Evolutionary conservation across 2,888 invertebrate species (phyloP), one percentile per base, ranked within the genome.

Genomic region (Synergus umbraculus): DNA sequence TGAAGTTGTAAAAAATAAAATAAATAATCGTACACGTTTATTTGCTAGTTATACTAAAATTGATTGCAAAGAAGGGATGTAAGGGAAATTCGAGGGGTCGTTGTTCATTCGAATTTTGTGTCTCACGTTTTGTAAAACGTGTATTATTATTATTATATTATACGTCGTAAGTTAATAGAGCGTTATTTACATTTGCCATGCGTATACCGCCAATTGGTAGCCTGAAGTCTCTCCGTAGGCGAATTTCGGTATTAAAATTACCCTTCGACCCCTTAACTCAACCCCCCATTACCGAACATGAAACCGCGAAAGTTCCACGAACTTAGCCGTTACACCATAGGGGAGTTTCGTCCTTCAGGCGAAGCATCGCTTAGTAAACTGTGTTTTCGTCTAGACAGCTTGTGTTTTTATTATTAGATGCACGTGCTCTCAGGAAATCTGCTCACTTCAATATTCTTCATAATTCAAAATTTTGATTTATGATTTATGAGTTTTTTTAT

Each of bases 221-320:
- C 15, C 73, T n/a, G 4, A 49, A 29, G 37, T 49, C 54, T 73
- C 54, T 54, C 29, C 37, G 49, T 9, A 22, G 49, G 29, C 46
- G 29, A 73, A 73, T 37, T 73, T 73, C 5, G 29, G 49, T 37
- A 73, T 73, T 73, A 73, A 73, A 73, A 73, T 73, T 73, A 73
- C 73, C 73, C 49, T 73, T n/a, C 54, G 49, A 69, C 69, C 49
- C 67, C 49, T 69, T 13, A 69, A 15, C 22, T 64, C 63, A n/a
- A 77, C 76, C 60, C 76, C 44, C 76, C 60, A 29, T 76, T 64
- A 64, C 44, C 22, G 22, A 76, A 63, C 76, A 77, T 22, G 60
- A 79, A 77, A 67, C 76, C 60, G 67, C 77, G 66, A 76, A 79
- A 69, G 60, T 77, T 77, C 58, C 60, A 29, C 49, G 69, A 58